Conservation (phyloP, 1,140 invertebrate genomes). For the Acyrthosiphon pisum region DNA sequence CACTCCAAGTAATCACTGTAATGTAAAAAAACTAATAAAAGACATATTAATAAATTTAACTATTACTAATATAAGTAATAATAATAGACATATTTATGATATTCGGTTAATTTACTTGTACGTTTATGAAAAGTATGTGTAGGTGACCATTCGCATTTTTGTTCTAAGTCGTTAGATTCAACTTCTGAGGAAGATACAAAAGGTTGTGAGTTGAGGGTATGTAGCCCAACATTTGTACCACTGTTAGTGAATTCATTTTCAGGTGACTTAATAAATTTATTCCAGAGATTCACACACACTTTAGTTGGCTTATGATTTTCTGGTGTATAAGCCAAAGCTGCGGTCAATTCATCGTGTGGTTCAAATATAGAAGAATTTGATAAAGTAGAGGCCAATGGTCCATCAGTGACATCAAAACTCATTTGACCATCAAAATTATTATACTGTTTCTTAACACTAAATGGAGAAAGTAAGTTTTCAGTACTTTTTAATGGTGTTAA, state of each 20-base stretch:
- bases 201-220: background rate
- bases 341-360: background rate
- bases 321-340: background rate
- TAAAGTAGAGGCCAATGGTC: background rate
- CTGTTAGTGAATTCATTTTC: slow-evolving; percentile 3
- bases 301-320: background rate
- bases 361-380: background rate
- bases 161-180: background rate
- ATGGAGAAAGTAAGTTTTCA: slow-evolving; percentile 40
- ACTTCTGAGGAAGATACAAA: background rate
- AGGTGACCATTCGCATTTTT: background rate
- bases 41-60: background rate
- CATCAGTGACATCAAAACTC: slow-evolving; percentile 43
- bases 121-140: background rate
- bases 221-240: background rate
- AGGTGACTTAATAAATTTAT: background rate
- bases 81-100: background rate
- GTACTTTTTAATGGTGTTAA: slow-evolving; percentile 53
- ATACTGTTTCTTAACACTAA: background rate
- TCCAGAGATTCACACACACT: background rate
- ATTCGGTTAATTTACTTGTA: slow-evolving; percentile 16
- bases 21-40: slow-evolving; percentile 27
- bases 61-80: background rate
- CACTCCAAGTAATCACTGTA: slow-evolving; percentile 43
- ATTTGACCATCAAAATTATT: background rate